Conservation (phyloP, 2,888 invertebrate species). For the Marronus borbonicus region DNA sequence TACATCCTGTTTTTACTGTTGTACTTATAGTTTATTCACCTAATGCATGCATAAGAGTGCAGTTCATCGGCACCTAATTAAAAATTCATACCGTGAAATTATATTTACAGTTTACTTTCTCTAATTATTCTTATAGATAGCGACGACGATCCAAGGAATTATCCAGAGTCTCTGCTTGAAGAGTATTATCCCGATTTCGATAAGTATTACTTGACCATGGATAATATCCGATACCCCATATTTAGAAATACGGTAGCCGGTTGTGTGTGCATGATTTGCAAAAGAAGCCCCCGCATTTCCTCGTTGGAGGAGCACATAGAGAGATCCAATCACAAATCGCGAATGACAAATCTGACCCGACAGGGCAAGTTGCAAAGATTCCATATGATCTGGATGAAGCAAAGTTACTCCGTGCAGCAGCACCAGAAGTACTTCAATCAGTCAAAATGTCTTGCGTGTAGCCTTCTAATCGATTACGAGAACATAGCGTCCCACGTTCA, state of each 20-base stretch:
- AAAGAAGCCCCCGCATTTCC: slow-evolving; percentile 5
- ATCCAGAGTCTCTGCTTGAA: background rate
- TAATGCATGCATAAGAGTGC: no score
- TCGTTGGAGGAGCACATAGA: slow-evolving; percentile 18
- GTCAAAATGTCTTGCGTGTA: slow-evolving; percentile 42
- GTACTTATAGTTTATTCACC: no score
- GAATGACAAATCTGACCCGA: background rate
- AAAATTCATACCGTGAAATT: no score
- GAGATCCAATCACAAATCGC: slow-evolving; percentile 1
- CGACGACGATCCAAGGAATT: background rate
- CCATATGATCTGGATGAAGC: slow-evolving; percentile 42
- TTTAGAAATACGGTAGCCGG: slow-evolving; percentile 35
- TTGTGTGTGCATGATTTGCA: slow-evolving; percentile 47
- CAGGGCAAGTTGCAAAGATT: slow-evolving; percentile 42
- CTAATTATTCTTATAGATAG: slow-evolving; percentile 1
- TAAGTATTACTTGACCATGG: slow-evolving; percentile 18
- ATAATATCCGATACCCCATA: slow-evolving; percentile 37
- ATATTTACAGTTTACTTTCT: background rate
- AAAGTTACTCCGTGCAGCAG: slow-evolving; percentile 28
- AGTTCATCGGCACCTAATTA: no score
- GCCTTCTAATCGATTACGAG: slow-evolving; percentile 19
- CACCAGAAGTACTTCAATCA: slow-evolving; percentile 44
- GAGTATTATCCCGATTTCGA: slow-evolving; percentile 35
- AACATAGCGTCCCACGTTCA: slow-evolving; percentile 26
- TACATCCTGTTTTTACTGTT: background rate